Evolutionary conservation across 2,888 invertebrate species (phyloP).

Genomic region (Macropis europaea): DNA sequence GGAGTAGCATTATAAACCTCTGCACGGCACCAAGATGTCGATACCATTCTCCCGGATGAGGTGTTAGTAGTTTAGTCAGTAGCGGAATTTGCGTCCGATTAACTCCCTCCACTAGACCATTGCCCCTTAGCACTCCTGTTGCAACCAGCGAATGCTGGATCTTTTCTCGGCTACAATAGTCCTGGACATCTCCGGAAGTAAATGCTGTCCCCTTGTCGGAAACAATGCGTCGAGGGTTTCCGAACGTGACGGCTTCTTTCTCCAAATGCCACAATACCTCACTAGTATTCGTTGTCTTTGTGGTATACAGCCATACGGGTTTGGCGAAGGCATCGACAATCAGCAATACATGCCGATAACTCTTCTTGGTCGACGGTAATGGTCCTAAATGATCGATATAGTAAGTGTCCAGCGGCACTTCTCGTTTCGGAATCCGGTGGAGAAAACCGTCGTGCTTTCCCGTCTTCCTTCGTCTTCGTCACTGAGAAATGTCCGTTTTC

Average conservation of each 20-base stretch:
- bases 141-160: not conserved
- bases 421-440: not conserved
- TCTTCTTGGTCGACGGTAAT: not conserved
- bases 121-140: not conserved
- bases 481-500: not conserved
- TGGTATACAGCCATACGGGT: not conserved
- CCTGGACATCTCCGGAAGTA: not conserved
- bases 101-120: not conserved
- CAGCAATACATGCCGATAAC: not conserved
- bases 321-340: constrained; percentile 1
- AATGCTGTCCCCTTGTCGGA: not conserved
- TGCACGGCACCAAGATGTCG: not conserved
- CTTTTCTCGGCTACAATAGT: not conserved
- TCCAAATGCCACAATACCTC: too few species aligned
- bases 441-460: not conserved
- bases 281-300: not conserved
- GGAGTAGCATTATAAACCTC: not conserved
- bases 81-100: constrained; percentile 9
- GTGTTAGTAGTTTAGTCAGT: not conserved
- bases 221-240: not conserved
- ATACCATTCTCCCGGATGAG: not conserved
- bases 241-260: constrained; percentile 5
- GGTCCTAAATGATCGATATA: constrained; percentile 1
- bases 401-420: not conserved
- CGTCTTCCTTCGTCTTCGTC: not conserved